These are phyloP conservation scores for Carcharodon carcharias DNA, from an alignment of 2,797 vertebrate genomes.

Conservation along the genomic window DNA sequence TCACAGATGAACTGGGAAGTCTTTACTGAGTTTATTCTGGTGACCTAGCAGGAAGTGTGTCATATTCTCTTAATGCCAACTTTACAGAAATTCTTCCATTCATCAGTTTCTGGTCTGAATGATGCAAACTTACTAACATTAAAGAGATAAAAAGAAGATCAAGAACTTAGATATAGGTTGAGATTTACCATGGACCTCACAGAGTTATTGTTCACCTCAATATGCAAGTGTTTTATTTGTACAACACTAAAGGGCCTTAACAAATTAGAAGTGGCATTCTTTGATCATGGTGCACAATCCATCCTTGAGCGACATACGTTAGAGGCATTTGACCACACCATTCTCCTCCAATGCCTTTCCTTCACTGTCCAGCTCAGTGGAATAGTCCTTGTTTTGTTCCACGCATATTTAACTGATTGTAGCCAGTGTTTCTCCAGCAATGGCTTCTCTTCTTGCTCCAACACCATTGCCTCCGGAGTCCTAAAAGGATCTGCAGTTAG, in stretches of 20 bases:
- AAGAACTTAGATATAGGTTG: not conserved
- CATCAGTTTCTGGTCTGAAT: not conserved
- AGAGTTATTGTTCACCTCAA: not conserved
- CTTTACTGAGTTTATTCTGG: not conserved
- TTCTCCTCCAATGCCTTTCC: not conserved
- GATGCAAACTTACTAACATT: not conserved
- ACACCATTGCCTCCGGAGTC: not conserved
- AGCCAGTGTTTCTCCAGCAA: not conserved
- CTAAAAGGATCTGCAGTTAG: not conserved
- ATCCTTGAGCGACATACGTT: not conserved
- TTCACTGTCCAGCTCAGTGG: too few relatives aligned
- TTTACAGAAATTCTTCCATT: constrained; percentile 24
- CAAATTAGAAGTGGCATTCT: not conserved
- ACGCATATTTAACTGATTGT: not conserved
- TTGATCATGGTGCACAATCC: too few relatives aligned
- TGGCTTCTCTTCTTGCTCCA: not conserved
- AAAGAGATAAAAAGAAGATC: not conserved
- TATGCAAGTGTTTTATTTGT: not conserved
- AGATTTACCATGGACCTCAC: not conserved
- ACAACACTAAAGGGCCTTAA: not conserved
- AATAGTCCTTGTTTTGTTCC: not conserved
- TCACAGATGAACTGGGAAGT: not conserved
- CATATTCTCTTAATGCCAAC: not conserved
- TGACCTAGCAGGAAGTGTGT: constrained; percentile 12
- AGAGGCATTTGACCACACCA: not conserved